Evolutionary conservation across 2,888 invertebrate species (phyloP).

Genomic region (Lysandra coridon): DNA sequence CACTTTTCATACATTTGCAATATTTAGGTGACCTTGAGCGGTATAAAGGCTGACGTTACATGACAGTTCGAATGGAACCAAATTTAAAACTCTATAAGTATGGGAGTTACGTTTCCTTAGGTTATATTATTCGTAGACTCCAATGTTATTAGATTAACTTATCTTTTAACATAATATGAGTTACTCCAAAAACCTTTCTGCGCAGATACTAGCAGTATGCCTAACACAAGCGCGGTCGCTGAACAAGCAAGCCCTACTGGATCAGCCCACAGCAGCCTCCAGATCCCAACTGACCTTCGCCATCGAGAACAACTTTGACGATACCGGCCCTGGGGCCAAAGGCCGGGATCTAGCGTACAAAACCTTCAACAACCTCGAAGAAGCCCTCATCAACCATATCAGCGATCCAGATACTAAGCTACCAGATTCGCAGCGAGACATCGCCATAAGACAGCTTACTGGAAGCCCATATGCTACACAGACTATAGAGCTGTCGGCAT

Average conservation of each 20-base stretch:
- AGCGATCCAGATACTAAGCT: conserved; percentile 69
- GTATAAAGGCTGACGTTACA: no score
- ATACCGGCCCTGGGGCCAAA: conserved; percentile 71
- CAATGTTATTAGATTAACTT: no score
- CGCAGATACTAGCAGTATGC: conserved; percentile 35
- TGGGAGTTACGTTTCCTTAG: no score
- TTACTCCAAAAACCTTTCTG: neutral
- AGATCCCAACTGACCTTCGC: conserved; percentile 67
- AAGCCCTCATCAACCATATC: conserved; percentile 61
- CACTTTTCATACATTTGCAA: no score
- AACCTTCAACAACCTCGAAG: conserved; percentile 62
- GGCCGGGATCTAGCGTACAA: conserved; percentile 59
- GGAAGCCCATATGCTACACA: conserved; percentile 17
- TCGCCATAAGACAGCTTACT: conserved; percentile 50
- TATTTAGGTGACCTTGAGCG: no score
- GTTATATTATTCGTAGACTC: no score
- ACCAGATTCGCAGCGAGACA: conserved; percentile 57
- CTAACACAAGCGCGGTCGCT: conserved; percentile 32
- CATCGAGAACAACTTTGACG: conserved; percentile 69
- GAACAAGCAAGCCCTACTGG: neutral
- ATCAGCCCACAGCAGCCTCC: conserved; percentile 56
- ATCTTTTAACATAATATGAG: no score
- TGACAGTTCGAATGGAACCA: no score
- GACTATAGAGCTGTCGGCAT: neutral
- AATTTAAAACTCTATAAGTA: no score